These are phyloP conservation scores for Botrylloides violaceus DNA, from an alignment of 23 tunicate species.

Conservation along the genomic window DNA sequence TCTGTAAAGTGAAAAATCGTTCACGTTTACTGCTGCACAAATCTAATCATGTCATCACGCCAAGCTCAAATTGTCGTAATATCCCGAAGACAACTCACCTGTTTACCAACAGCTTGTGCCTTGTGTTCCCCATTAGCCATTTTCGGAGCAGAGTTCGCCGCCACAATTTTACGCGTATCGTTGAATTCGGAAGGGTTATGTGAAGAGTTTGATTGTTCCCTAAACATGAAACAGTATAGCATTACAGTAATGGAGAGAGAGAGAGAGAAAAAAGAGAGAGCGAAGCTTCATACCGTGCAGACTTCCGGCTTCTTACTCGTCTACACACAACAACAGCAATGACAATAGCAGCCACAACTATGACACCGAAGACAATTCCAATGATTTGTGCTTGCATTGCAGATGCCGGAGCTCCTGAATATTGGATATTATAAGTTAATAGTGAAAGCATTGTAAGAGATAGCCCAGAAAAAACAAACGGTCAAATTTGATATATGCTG, in stretches of 20 bases:
- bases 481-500: no score
- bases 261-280: not conserved
- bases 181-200: not conserved
- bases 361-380: conserved; percentile 62
- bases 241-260: not conserved
- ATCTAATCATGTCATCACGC: no score
- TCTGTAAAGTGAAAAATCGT: not conserved
- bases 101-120: not conserved
- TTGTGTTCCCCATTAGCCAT: not conserved
- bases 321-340: conserved; percentile 30
- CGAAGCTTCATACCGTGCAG: conserved; percentile 7
- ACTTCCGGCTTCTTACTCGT: conserved; percentile 36
- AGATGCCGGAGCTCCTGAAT: conserved; percentile 56
- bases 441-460: no score
- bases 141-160: not conserved
- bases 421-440: not conserved
- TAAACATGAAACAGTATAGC: not conserved
- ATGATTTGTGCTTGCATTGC: conserved; percentile 44
- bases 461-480: no score
- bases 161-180: not conserved
- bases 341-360: conserved; percentile 37
- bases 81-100: not conserved
- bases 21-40: no score
- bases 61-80: no score
- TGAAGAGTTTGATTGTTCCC: not conserved